These are phyloP conservation scores for Megaceryle maxima DNA, from an alignment of 2,113 vertebrate species.

Conservation along the genomic window DNA sequence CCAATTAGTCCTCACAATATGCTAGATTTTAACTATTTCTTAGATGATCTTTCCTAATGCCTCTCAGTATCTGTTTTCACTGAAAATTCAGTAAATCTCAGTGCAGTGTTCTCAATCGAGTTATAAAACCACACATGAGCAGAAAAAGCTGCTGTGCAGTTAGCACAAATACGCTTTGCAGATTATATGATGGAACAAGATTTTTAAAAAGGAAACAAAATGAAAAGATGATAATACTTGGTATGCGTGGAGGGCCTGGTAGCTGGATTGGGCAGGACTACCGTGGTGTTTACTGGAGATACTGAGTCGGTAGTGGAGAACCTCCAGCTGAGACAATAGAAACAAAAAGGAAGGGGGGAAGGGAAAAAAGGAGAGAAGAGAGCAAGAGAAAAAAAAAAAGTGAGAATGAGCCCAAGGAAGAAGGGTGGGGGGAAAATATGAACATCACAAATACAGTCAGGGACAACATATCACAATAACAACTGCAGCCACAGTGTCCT, in stretches of 20 bases:
- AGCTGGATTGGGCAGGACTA: constrained; percentile 87
- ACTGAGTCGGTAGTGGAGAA: constrained; percentile 97
- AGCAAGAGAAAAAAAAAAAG: constrained; percentile 56
- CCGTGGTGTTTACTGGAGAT: constrained; percentile 93
- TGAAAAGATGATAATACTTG: constrained; percentile 94
- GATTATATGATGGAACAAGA: constrained; percentile 52
- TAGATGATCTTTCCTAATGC: neutral
- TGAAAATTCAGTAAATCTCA: neutral
- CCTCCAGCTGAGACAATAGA: constrained; percentile 93
- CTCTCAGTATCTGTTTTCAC: neutral
- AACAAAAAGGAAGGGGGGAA: constrained; percentile 47
- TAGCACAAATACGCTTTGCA: constrained; percentile 31
- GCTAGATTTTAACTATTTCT: neutral
- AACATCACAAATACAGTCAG: constrained; percentile 68
- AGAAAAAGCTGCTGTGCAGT: neutral
- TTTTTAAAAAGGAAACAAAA: constrained; percentile 58
- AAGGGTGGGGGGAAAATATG: constrained; percentile 42
- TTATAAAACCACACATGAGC: neutral
- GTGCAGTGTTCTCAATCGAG: neutral
- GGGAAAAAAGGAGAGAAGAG: constrained; percentile 36
- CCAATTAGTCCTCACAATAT: neutral
- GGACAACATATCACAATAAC: constrained; percentile 51
- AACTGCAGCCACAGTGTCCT: constrained; percentile 35
- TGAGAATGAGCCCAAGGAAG: constrained; percentile 63
- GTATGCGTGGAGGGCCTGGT: constrained; percentile 95